Evolutionary conservation across 2,113 vertebrate genomes (phyloP).

Genomic region (Todiramphus saurophagus): DNA sequence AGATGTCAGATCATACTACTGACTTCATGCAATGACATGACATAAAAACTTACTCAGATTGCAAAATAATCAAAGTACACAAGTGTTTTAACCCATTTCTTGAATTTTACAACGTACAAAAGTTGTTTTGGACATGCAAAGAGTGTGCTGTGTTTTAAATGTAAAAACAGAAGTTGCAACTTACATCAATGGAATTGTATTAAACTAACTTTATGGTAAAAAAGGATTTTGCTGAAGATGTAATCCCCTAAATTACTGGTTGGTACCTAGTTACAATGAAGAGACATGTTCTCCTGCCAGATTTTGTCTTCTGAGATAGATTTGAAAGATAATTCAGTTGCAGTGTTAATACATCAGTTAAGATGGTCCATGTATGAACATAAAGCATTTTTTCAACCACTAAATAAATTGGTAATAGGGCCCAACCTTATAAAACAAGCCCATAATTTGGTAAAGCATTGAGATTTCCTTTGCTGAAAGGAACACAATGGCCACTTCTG

Average conservation of each 20-base stretch:
- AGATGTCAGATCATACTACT: background rate
- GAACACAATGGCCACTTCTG: background rate
- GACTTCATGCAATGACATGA: background rate
- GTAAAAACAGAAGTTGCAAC: background rate
- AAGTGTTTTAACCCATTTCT: background rate
- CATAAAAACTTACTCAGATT: background rate
- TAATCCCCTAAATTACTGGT: background rate
- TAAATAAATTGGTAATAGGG: background rate
- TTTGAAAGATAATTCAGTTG: background rate
- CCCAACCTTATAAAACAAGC: background rate
- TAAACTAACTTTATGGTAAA: background rate
- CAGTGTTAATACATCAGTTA: background rate
- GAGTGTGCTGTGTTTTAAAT: background rate
- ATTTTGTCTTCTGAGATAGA: background rate
- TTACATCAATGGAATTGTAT: background rate
- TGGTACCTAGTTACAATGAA: background rate
- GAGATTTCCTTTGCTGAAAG: background rate
- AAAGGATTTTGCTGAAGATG: background rate
- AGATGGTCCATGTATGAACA: background rate
- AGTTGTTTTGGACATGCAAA: background rate
- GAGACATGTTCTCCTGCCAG: background rate
- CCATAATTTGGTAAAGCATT: background rate
- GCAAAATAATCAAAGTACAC: background rate
- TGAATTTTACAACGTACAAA: background rate
- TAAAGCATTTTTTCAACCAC: background rate